Evolutionary conservation across 2,888 invertebrate species (phyloP).

Genomic region (Macrophya alboannulata): DNA sequence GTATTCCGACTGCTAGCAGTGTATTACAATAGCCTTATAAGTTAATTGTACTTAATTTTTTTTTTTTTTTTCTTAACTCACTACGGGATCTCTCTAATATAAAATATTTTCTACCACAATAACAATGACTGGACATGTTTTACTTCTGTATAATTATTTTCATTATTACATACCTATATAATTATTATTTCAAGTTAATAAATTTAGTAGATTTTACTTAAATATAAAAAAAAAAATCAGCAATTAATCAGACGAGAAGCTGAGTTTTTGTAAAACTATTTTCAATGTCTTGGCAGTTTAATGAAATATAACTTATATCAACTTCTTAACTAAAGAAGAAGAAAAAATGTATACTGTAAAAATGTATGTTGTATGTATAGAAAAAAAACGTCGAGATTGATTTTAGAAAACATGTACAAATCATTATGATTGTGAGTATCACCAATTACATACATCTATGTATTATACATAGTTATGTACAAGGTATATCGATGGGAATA

Average conservation of each 20-base stretch:
- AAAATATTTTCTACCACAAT: constrained; percentile 16
- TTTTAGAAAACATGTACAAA: constrained; percentile 4
- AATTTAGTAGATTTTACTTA: neutral
- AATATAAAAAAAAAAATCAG: neutral
- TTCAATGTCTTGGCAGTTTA: neutral
- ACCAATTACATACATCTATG: neutral
- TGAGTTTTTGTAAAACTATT: neutral
- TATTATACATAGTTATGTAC: neutral
- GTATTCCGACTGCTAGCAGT: constrained; percentile 14
- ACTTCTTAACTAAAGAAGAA: neutral
- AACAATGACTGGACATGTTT: constrained; percentile 50
- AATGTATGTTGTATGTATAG: neutral
- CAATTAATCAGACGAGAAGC: neutral
- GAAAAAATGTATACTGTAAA: neutral
- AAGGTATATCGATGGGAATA: constrained; percentile 14
- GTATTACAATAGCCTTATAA: constrained; percentile 32
- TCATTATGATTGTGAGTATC: constrained; percentile 7
- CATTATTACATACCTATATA: neutral
- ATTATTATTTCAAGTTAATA: neutral
- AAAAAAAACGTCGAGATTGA: neutral
- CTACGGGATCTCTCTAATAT: constrained; percentile 26
- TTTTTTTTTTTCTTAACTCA: neutral
- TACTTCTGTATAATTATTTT: neutral
- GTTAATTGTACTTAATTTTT: constrained; percentile 12
- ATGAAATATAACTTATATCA: neutral